Evolutionary conservation across 1,140 invertebrate species (phyloP), one percentile per base, ranked within the genome.

Genomic region (Anastatus disparis): DNA sequence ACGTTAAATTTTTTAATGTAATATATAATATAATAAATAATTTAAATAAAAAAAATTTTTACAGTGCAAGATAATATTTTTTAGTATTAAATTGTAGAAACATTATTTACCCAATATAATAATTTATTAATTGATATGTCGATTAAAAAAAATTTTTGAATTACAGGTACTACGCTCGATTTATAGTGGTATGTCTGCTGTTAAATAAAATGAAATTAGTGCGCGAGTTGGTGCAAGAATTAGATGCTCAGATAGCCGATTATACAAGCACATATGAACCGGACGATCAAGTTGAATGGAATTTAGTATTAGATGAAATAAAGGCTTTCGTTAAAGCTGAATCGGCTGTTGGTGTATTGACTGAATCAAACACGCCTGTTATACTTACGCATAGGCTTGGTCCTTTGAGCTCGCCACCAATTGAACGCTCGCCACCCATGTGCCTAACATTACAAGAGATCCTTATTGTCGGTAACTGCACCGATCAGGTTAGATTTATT

Each of bases 201-300:
- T 88, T 98, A 52, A 97, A 97, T 85, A 95, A 95, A 83, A 95
- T 97, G 91, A 97, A 97, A 86, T 87, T 97, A 73, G 95, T 98
- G 46, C 88, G 92, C 52, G 97, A 99, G 83, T 86, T 99, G 69
- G 93, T 98, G 44, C 91, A 93, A 85, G 96, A 98, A 85, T 87
- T 98, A 77, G 93, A 96, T 76, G 93, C 93, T 78, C 93, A 95
- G 84, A 94, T 95, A 84, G 93, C 95, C 81, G 96, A 98, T 81
- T 98, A 99, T 85, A 96, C 95, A 15, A 92, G 91, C 77, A 95
- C 94, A 20, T 96, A 98, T 86, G 95, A 98, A 84, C 96, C 96
- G 10, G 97, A 98, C 74, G 97, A 98, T 85, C 95, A 98, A 82
- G 88, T 97, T 75, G 97, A 98, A 86, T 99, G 97, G 97, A 94